Conservation (phyloP, 2,797 vertebrate genomes). For the Peromyscus eremicus region DNA sequence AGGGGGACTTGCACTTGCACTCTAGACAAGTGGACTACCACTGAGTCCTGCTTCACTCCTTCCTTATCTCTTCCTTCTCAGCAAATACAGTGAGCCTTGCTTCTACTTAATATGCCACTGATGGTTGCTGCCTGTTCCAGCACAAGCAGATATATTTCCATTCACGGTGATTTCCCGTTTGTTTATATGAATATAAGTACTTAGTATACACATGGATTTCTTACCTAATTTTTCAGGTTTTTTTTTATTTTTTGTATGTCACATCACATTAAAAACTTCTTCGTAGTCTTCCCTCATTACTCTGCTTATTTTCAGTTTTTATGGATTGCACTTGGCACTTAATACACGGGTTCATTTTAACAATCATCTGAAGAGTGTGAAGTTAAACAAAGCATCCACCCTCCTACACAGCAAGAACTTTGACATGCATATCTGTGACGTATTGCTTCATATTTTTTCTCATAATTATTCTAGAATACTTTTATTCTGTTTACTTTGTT, state of each 20-base stretch:
- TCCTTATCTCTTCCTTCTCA: not conserved
- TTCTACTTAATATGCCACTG: not conserved
- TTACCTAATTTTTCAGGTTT: not conserved
- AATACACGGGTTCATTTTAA: not conserved
- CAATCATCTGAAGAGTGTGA: not conserved
- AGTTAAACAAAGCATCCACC: not conserved
- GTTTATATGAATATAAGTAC: not conserved
- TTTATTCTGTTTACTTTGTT: not conserved
- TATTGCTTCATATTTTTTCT: not conserved
- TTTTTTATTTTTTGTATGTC: not conserved
- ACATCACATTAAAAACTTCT: not conserved
- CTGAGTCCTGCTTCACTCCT: not conserved
- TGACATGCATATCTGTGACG: not conserved
- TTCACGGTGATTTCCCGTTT: not conserved
- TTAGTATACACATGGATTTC: not conserved
- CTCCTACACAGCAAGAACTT: not conserved
- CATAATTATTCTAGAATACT: not conserved
- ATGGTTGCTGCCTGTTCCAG: not conserved
- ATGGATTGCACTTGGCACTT: not conserved
- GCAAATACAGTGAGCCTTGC: not conserved
- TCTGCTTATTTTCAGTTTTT: not conserved
- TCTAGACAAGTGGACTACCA: rapidly evolving
- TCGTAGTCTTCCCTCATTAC: not conserved
- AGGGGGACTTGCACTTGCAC: too few species aligned
- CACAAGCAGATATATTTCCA: not conserved